These are phyloP conservation scores for Idaea dimidiata DNA, from an alignment of 2,888 invertebrate genomes.

Conservation along the genomic window DNA sequence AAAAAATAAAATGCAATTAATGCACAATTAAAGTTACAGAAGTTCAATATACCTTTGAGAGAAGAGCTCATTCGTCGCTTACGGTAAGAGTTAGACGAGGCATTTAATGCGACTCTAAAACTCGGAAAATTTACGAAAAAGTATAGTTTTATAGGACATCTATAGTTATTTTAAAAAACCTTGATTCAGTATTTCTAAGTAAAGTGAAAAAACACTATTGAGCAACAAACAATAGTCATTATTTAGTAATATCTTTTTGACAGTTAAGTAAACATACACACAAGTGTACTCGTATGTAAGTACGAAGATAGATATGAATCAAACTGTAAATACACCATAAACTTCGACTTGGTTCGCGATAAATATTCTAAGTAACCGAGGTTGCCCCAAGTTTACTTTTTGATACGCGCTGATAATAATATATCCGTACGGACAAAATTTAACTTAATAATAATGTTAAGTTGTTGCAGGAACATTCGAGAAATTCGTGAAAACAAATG, in stretches of 20 bases:
- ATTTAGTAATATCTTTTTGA: background rate
- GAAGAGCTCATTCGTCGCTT: background rate
- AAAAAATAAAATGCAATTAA: background rate
- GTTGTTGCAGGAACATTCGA: background rate
- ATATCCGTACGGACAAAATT: constrained; percentile 21
- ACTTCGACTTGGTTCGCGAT: constrained; percentile 23
- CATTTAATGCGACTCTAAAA: background rate
- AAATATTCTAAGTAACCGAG: constrained; percentile 58
- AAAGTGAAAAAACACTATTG: background rate
- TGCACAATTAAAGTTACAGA: no score
- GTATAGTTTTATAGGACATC: background rate
- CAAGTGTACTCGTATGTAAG: background rate
- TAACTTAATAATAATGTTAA: constrained; percentile 32
- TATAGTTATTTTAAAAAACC: background rate
- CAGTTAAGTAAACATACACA: background rate
- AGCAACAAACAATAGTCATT: background rate
- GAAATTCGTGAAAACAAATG: no score
- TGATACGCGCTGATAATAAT: constrained; percentile 57
- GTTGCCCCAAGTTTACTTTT: constrained; percentile 61
- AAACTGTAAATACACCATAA: constrained; percentile 1
- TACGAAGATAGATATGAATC: background rate
- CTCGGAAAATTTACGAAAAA: background rate
- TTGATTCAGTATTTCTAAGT: no score
- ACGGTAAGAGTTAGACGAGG: background rate
- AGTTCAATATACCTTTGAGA: background rate